Evolutionary conservation across 2,797 vertebrate species (phyloP), one percentile per base, ranked within the genome.

Genomic region (Darevskia nairensis): DNA sequence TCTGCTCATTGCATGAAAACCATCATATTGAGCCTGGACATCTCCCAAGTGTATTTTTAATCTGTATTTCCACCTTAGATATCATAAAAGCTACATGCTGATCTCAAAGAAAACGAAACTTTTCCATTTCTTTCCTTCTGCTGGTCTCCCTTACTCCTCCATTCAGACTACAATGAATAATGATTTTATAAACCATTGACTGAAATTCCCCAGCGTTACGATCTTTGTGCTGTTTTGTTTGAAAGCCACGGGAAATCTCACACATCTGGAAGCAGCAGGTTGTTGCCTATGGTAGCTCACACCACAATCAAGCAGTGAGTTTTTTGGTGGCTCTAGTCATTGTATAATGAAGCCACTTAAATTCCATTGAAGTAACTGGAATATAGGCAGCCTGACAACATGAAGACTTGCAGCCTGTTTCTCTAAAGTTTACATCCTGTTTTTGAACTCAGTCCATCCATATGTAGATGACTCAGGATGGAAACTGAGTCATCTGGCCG

Each of bases 21-120:
- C 32, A 61, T 25, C 13, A 6, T 84, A 88, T 84, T 75, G 19
- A 88, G 1, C 4, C 8, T 87, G 72, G 91, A 82, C 25, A 87
- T 88, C 75, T 90, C 27, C 72, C 27, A 91, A 79, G 86, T 25
- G 77, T 50, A 86, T 68, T 84, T 88, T 88, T 84, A 55, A 23
- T 84, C 76, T 19, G 32, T 44, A 11, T 72, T 86, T 84, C 66
- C 39, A 84, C 66, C 82, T 88, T 80, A 19, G 32, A 71, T 32
- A 29, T 61, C 87, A 27, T 61, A 79, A 84, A 88, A 79, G 32
- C 74, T 84, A 84, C 76, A 44, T 72, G 21, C 27, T 46, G n/a
- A 25, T 55, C 35, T 69, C 55, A 79, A 19, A 68, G 23, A 76
- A 76, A 69, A 82, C 10, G 29, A 77, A 77, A 74, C 29, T 19